A percentile compares a stretch with the other conserved stretches of the same genome.
Conservation (phyloP, 1,140 invertebrate species). For the Drosophila pandora region DNA sequence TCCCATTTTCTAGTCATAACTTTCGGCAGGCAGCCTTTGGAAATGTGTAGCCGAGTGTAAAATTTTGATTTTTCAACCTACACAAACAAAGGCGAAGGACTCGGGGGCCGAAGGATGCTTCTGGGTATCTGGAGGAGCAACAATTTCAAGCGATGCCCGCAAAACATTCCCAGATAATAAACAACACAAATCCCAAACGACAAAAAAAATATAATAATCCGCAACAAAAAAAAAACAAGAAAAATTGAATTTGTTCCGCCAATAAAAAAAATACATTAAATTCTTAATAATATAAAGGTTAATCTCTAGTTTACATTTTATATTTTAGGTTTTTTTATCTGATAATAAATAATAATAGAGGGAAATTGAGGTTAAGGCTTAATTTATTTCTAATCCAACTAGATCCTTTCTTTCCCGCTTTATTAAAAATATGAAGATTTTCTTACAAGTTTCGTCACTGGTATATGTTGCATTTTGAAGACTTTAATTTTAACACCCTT, state of each 20-base stretch:
- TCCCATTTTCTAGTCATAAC: conserved; percentile 39
- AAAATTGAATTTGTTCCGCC: background rate
- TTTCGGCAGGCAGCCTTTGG: conserved; percentile 64
- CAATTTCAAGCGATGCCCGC: conserved; percentile 8
- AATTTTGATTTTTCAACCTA: conserved; percentile 76
- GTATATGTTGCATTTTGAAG: conserved; percentile 5
- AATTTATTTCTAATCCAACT: too few relatives aligned
- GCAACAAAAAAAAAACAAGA: background rate
- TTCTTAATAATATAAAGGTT: background rate
- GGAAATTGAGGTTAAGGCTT: too few relatives aligned
- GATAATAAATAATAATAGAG: background rate
- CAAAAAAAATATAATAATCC: conserved; percentile 2
- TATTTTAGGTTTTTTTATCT: background rate
- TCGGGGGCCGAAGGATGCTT: conserved; percentile 1
- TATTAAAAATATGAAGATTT: too few relatives aligned
- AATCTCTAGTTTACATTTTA: background rate
- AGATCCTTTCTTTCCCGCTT: too few relatives aligned
- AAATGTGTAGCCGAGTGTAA: conserved; percentile 74
- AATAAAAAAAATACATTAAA: background rate
- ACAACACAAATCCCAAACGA: conserved; percentile 15
- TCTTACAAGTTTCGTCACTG: background rate
- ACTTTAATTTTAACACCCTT: conserved; percentile 51
- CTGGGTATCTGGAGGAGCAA: conserved; percentile 14
- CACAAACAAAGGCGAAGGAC: conserved; percentile 35
- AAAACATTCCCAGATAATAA: conserved; percentile 18